phyloP scores from a whole-genome alignment of 2,113 vertebrate species.

The Tiliqua scincoides region DNA sequence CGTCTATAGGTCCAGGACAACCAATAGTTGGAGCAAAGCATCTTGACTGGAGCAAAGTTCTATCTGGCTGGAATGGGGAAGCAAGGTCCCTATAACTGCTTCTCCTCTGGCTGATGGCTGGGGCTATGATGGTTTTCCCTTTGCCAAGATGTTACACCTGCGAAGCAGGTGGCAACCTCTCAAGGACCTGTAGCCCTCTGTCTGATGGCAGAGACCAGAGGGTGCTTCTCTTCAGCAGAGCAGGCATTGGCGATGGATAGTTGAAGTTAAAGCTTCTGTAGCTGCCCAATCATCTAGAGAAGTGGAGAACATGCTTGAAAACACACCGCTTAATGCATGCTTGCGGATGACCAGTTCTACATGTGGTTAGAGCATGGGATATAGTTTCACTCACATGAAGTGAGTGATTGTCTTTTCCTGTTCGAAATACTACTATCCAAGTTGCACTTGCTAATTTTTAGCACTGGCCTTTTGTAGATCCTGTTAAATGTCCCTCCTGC shows the following conservation, averaged over 20 bases:
- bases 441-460: slow-evolving; percentile 33
- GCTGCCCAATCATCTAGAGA: background rate
- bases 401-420: slow-evolving; percentile 38
- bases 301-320: background rate
- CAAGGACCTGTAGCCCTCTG: no score
- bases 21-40: no score
- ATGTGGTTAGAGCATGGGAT: background rate
- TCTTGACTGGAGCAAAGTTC: no score
- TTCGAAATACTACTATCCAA: slow-evolving; percentile 49
- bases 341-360: background rate
- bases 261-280: background rate
- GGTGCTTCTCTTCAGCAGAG: no score
- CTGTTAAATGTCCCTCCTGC: slow-evolving; percentile 53
- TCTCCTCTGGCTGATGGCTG: no score
- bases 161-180: no score
- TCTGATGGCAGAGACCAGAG: no score
- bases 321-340: background rate
- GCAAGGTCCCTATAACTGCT: no score
- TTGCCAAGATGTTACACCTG: no score
- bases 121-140: no score
- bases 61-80: no score
- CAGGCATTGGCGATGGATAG: background rate
- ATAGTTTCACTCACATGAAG: background rate
- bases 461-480: slow-evolving; percentile 17
- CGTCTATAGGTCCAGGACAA: no score